Percentiles rank a stretch among this genome's conserved stretches.
Evolutionary conservation across 2,113 vertebrate species (phyloP).

Genomic region (Genyomyrus donnyi): DNA sequence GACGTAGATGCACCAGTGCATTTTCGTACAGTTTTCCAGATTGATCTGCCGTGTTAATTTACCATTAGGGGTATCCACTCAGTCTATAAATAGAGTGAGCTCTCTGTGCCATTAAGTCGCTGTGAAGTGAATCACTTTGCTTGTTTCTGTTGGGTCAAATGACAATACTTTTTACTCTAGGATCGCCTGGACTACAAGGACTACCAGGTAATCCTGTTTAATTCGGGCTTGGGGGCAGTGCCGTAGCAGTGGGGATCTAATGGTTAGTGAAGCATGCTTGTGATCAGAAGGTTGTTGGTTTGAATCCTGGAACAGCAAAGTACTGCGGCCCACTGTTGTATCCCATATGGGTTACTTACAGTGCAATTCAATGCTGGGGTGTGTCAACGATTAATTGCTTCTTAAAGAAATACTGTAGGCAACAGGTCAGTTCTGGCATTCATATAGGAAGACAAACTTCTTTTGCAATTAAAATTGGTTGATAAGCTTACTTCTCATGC

Average conservation of each 20-base stretch:
- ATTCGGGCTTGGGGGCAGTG: not conserved
- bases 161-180: constrained; percentile 49
- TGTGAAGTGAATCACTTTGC: not conserved
- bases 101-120: not conserved
- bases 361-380: no score
- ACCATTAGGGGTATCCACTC: not conserved
- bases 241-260: no score
- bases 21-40: not conserved
- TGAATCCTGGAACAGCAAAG: no score
- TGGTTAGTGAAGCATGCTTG: no score
- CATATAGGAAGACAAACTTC: not conserved
- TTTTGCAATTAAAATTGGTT: not conserved
- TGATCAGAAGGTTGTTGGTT: no score
- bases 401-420: not conserved
- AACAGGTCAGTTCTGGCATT: not conserved
- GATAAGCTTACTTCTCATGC: not conserved
- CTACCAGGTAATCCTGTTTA: constrained; percentile 70
- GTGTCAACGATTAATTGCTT: no score
- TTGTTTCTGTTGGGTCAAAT: not conserved
- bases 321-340: no score
- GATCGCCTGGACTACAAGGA: constrained; percentile 77
- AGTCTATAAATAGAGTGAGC: not conserved
- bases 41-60: not conserved
- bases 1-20: not conserved
- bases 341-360: no score